phyloP scores from a whole-genome alignment of 1,140 invertebrate species.

The Zaprionus camerounensis region DNA sequence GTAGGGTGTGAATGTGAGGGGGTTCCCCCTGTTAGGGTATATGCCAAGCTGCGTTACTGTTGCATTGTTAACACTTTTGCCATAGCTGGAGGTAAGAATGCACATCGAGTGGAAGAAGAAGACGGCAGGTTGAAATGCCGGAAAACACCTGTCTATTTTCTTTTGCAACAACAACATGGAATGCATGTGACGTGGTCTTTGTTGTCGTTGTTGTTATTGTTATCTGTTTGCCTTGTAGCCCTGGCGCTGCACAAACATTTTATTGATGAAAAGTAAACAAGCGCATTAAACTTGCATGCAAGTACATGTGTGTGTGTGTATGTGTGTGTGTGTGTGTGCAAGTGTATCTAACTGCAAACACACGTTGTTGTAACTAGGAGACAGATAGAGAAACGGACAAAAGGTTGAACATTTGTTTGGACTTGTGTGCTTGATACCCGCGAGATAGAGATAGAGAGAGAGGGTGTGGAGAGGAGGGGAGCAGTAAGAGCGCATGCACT shows the following conservation, averaged over 20 bases:
- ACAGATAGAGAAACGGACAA: constrained; percentile 16
- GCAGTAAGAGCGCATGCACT: not conserved
- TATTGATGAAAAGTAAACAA: constrained; percentile 79
- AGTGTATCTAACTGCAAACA: not conserved
- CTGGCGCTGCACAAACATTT: constrained; percentile 57
- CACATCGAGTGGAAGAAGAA: constrained; percentile 13
- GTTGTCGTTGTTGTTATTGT: constrained; percentile 22
- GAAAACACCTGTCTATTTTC: constrained; percentile 68
- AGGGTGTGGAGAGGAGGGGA: no score
- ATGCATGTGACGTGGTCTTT: constrained; percentile 22
- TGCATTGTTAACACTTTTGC: constrained; percentile 37
- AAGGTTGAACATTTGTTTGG: not conserved
- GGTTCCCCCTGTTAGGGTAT: constrained; percentile 23
- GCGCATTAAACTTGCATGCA: constrained; percentile 18
- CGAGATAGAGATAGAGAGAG: not conserved
- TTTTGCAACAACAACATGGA: constrained; percentile 23
- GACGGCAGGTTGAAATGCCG: constrained; percentile 39
- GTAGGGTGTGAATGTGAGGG: no score
- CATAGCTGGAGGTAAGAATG: constrained; percentile 26
- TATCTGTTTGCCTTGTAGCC: constrained; percentile 45
- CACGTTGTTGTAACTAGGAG: constrained; percentile 24
- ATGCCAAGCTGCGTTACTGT: not conserved
- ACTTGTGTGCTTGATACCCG: not conserved
- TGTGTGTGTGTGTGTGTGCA: not conserved
- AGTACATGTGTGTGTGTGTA: not conserved